A percentile compares a stretch with the other conserved stretches of the same genome.
Conservation (phyloP, 2,888 invertebrate species). For the Euplagia quadripunctaria region DNA sequence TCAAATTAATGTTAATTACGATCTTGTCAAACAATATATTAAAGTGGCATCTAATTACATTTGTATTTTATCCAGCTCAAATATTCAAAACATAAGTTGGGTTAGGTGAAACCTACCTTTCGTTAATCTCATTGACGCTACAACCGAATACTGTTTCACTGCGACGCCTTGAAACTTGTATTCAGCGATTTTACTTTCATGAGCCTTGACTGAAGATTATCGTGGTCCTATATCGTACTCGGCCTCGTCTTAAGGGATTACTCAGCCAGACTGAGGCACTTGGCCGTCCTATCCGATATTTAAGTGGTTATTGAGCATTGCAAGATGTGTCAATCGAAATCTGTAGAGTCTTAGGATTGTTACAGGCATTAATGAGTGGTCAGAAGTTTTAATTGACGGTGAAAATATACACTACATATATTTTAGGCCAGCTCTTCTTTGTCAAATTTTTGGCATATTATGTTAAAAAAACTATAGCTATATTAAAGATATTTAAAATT, state of each 20-base stretch:
- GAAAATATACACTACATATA: neutral
- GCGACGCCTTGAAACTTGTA: slow-evolving; percentile 51
- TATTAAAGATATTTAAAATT: too few species aligned
- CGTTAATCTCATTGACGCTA: slow-evolving; percentile 41
- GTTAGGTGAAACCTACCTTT: slow-evolving; percentile 25
- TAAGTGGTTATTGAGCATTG: slow-evolving; percentile 55
- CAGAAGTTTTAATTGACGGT: neutral
- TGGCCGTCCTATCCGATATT: slow-evolving; percentile 54
- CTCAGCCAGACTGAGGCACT: slow-evolving; percentile 58
- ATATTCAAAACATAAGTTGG: slow-evolving; percentile 32
- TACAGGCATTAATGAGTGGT: slow-evolving; percentile 22
- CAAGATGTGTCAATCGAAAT: slow-evolving; percentile 57
- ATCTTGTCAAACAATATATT: neutral
- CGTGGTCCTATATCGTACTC: slow-evolving; percentile 68
- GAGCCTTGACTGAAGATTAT: slow-evolving; percentile 72
- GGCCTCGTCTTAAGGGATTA: slow-evolving; percentile 66
- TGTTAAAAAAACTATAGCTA: neutral
- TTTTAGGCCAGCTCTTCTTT: neutral
- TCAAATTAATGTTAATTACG: too few species aligned
- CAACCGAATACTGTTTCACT: slow-evolving; percentile 31
- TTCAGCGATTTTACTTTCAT: slow-evolving; percentile 71
- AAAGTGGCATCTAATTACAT: slow-evolving; percentile 32
- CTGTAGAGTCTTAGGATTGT: slow-evolving; percentile 26
- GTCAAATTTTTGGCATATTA: neutral
- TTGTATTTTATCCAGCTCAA: slow-evolving; percentile 20